Evolutionary conservation across 1,140 invertebrate species (phyloP).

Genomic region (Caenorhabditis tropicalis): DNA sequence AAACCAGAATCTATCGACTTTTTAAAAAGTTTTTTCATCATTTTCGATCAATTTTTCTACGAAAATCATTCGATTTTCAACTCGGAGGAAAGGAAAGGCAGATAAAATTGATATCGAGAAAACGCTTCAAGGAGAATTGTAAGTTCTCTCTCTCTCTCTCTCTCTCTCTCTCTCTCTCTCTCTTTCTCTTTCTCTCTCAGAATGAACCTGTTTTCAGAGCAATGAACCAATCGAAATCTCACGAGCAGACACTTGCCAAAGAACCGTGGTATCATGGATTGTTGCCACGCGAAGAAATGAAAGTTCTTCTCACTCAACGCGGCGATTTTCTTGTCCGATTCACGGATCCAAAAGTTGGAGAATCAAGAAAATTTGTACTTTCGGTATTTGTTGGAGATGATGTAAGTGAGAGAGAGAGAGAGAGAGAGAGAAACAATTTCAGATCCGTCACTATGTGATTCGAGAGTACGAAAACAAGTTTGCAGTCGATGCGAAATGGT

Average conservation of each 20-base stretch:
- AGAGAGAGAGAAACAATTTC: neutral
- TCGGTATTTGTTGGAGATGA: conserved; percentile 43
- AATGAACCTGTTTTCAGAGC: neutral
- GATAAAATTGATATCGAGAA: conserved; percentile 20
- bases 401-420: neutral
- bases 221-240: conserved; percentile 7
- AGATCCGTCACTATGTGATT: conserved; percentile 55
- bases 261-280: conserved; percentile 57
- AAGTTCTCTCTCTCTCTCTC: neutral
- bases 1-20: no score
- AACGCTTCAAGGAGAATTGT: conserved; percentile 10
- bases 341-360: conserved; percentile 48
- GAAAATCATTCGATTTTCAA: no score
- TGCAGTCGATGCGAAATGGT: neutral
- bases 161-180: neutral
- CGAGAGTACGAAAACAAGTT: conserved; percentile 10
- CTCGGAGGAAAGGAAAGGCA: neutral
- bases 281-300: conserved; percentile 54
- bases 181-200: no score
- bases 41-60: no score
- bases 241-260: conserved; percentile 2
- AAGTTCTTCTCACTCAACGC: conserved; percentile 18
- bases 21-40: no score
- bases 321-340: conserved; percentile 55
- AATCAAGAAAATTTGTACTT: conserved; percentile 45